Percentiles rank a stretch among this genome's conserved stretches.
Conservation (phyloP, 2,113 vertebrate genomes). For the Myocastor coypus region DNA sequence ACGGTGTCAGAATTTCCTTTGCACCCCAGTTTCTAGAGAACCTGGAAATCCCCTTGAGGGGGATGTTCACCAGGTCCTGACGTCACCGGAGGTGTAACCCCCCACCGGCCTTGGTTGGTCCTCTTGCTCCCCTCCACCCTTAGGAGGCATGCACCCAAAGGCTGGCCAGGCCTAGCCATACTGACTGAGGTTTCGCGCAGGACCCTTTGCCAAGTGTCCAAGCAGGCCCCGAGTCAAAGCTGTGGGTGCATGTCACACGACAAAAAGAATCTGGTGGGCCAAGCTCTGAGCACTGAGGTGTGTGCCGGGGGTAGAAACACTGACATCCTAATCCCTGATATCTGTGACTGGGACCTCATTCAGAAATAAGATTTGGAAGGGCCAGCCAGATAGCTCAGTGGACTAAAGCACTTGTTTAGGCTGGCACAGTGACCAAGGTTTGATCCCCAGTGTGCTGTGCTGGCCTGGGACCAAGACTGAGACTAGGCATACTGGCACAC, state of each 20-base stretch:
- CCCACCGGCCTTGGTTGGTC: rapidly evolving
- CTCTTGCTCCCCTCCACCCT: too few relatives aligned
- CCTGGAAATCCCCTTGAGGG: rapidly evolving
- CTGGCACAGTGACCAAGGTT: too few relatives aligned
- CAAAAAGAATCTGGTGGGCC: neutral
- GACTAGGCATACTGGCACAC: too few relatives aligned
- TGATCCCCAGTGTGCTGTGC: too few relatives aligned
- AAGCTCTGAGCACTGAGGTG: rapidly evolving
- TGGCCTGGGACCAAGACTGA: too few relatives aligned
- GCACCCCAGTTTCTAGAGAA: rapidly evolving
- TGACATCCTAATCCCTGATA: too few relatives aligned
- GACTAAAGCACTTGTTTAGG: too few relatives aligned
- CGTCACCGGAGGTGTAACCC: rapidly evolving
- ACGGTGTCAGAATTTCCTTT: neutral
- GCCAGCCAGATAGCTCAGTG: too few relatives aligned
- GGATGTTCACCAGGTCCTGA: rapidly evolving
- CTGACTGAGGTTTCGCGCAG: rapidly evolving
- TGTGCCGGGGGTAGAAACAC: neutral
- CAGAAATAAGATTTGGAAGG: neutral
- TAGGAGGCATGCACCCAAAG: neutral
- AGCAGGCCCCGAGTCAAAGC: neutral
- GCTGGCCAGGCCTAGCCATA: rapidly evolving
- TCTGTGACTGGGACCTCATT: neutral
- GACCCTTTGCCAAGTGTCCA: rapidly evolving
- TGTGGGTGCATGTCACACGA: neutral